These are phyloP conservation scores for Pollenia amentaria DNA, from an alignment of 2,888 invertebrate species.

Conservation along the genomic window DNA sequence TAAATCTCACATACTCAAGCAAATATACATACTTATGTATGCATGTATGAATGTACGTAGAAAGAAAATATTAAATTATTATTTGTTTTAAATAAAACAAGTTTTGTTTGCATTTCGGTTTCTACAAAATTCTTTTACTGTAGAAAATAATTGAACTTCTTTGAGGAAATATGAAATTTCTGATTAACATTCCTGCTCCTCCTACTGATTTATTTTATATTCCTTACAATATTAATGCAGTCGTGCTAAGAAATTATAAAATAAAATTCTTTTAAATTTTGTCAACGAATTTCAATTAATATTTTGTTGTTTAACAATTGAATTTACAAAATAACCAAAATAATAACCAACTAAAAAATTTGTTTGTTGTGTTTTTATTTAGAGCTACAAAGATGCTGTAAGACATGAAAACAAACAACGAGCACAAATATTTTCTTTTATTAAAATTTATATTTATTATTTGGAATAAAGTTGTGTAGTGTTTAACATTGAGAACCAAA, in stretches of 20 bases:
- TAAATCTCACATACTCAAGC: background rate
- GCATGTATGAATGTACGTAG: too few species aligned
- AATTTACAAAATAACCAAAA: constrained; percentile 10
- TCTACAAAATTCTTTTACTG: background rate
- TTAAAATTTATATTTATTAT: constrained; percentile 10
- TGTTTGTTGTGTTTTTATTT: constrained; percentile 18
- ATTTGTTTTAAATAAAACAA: background rate
- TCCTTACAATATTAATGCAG: background rate
- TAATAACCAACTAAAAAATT: constrained; percentile 6
- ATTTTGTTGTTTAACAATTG: constrained; percentile 16
- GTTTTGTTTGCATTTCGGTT: background rate
- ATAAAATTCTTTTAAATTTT: constrained; percentile 7
- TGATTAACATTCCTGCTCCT: background rate
- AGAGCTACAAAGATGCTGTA: constrained; percentile 22
- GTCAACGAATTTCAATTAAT: background rate
- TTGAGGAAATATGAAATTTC: constrained; percentile 2
- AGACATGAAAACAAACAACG: constrained; percentile 1
- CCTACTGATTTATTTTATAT: background rate
- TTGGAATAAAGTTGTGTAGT: background rate
- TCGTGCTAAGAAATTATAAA: constrained; percentile 1
- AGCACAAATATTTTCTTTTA: constrained; percentile 13
- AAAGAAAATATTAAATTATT: background rate
- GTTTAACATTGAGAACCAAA: background rate
- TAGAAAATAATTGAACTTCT: constrained; percentile 14
- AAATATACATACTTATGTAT: too few species aligned